A percentile compares a stretch with the other conserved stretches of the same genome.
phyloP scores from a whole-genome alignment of 2,113 vertebrate species.

The cattle (Bos taurus) region ARS-UCD2.0 NC_037328.1:129151001-129151500 shows the following conservation, averaged over 20 bases:
- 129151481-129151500: background rate
- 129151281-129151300: background rate
- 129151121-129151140: background rate
- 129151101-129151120: background rate
- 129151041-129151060: background rate
- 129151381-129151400: background rate
- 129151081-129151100: background rate
- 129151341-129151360: background rate
- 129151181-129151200: background rate
- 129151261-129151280: background rate
- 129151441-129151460: background rate
- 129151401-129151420: background rate
- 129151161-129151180: background rate
- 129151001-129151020: background rate
- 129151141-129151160: background rate
- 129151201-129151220: background rate
- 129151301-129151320: background rate
- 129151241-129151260: background rate
- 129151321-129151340: background rate
- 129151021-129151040: background rate
- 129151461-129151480: accelerated
- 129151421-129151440: background rate
- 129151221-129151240: background rate
- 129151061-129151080: background rate
- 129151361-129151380: background rate